Evolutionary conservation across 2,888 invertebrate species (phyloP).

Genomic region (Thecophora atra): DNA sequence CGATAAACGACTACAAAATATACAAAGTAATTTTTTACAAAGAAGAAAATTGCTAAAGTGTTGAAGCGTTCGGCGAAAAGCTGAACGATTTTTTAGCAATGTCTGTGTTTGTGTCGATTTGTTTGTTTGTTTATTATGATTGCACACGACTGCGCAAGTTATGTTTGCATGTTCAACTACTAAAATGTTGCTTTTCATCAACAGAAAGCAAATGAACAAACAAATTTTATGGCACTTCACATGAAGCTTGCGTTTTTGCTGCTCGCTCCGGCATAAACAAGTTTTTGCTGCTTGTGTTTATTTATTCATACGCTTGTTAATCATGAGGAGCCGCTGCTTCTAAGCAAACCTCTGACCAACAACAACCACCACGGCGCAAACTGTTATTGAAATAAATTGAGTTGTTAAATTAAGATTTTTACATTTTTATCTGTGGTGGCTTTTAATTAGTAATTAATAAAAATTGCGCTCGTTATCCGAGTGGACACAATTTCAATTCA

Average conservation of each 20-base stretch:
- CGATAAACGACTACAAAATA: neutral
- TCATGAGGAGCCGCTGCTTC: neutral
- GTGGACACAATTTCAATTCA: too few relatives aligned
- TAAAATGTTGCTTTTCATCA: neutral
- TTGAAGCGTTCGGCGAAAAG: neutral
- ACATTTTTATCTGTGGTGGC: neutral
- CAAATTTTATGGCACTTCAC: too few relatives aligned
- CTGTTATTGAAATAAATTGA: slow-evolving; percentile 15
- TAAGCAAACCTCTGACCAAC: neutral
- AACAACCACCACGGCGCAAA: neutral
- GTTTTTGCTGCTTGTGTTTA: neutral
- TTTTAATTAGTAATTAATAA: slow-evolving; percentile 7
- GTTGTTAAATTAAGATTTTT: slow-evolving; percentile 20
- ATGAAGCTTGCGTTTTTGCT: neutral
- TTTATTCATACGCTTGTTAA: slow-evolving; percentile 24
- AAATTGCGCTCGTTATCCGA: neutral
- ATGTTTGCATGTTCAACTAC: neutral
- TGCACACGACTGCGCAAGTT: neutral
- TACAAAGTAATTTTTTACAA: neutral
- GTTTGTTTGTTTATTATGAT: neutral
- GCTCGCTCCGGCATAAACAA: neutral
- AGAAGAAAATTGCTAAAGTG: neutral
- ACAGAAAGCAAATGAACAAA: neutral
- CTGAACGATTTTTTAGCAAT: too few relatives aligned
- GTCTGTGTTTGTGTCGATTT: neutral